phyloP scores from a whole-genome alignment of 1,140 invertebrate genomes.

The Monomorium pharaonis region DNA sequence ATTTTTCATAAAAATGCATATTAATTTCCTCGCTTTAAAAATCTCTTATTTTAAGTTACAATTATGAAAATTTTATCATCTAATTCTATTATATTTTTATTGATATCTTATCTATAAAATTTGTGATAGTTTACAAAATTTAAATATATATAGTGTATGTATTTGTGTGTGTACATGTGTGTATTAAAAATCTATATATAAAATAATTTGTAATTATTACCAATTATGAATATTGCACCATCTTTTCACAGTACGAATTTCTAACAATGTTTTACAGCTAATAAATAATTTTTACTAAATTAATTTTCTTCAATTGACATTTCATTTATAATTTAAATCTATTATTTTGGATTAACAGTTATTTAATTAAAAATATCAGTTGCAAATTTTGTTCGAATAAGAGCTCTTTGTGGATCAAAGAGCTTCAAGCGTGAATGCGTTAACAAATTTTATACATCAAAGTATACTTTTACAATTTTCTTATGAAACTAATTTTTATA shows the following conservation, averaged over 20 bases:
- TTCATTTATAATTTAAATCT: background rate
- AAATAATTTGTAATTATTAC: background rate
- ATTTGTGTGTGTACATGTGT: no score
- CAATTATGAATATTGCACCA: background rate
- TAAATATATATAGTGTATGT: no score
- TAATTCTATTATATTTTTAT: no score
- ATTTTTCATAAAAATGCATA: background rate
- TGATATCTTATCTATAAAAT: no score
- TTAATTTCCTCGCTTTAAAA: background rate
- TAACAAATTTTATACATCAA: conserved; percentile 3
- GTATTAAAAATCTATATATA: background rate
- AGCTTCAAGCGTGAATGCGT: background rate
- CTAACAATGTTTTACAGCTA: background rate
- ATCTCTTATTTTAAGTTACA: background rate
- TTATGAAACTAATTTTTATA: background rate
- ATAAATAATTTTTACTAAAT: background rate
- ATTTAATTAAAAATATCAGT: background rate
- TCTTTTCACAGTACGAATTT: background rate
- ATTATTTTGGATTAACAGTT: background rate
- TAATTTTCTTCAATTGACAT: background rate
- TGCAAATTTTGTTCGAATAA: background rate
- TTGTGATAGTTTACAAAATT: no score
- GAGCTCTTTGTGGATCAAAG: background rate
- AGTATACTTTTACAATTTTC: no score
- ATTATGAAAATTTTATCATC: no score